phyloP scores from a whole-genome alignment of 2,113 vertebrate genomes.

The Rhinolophus sinicus region DNA sequence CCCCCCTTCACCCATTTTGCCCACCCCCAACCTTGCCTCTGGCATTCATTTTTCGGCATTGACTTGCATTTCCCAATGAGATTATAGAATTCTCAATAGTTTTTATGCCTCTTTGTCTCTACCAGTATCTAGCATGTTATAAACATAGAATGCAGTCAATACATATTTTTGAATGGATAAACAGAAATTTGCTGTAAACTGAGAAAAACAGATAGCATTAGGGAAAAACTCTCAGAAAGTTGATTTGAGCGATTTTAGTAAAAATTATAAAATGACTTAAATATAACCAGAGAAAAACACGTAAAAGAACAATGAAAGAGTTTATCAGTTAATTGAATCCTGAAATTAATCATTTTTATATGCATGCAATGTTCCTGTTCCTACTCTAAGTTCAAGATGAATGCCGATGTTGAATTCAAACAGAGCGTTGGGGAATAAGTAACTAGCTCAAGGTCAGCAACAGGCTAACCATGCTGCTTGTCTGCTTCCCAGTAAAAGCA shows the following conservation, averaged over 20 bases:
- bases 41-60: neutral
- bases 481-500: conserved; percentile 24
- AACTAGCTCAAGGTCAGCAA: conserved; percentile 61
- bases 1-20: neutral
- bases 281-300: conserved; percentile 49
- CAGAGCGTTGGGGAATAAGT: conserved; percentile 51
- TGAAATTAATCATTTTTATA: conserved; percentile 70
- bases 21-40: neutral
- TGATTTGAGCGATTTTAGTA: conserved; percentile 39
- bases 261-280: neutral
- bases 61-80: neutral
- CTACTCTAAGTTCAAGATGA: conserved; percentile 67
- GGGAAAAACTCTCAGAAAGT: neutral
- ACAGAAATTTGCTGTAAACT: neutral
- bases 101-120: neutral
- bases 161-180: conserved; percentile 15
- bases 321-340: conserved; percentile 77
- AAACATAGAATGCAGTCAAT: neutral
- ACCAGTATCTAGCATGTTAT: neutral
- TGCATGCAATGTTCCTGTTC: conserved; percentile 37
- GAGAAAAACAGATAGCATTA: conserved; percentile 45
- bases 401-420: conserved; percentile 61
- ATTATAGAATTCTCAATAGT: neutral
- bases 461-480: conserved; percentile 22
- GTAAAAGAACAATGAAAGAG: conserved; percentile 58